Evolutionary conservation across 2,888 invertebrate species (phyloP), one percentile per base, ranked within the genome.

Genomic region (Griposia aprilina): DNA sequence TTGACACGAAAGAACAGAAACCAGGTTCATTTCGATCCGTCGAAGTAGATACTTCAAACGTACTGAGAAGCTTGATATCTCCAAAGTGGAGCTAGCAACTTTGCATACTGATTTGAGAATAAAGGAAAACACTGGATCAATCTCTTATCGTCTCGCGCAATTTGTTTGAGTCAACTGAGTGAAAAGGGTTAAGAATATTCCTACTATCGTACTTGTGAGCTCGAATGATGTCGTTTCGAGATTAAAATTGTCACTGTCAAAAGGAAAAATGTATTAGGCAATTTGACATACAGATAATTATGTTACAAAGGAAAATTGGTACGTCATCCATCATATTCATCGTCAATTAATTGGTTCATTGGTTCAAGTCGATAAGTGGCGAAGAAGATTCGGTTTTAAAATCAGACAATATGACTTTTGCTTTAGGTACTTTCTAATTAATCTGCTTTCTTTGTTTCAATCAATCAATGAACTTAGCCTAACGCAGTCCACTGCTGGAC

Each of bases 41-140:
- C 52, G 17, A 63, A 68, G 26, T 52, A 62, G 69, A 55, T 23
- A 66, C 72, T 69, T 74, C 77, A 66, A 85, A 78, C 50, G 63
- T 75, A 73, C 73, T 67, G 45, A 79, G 48, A 76, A 74, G 59
- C 75, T 77, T 13, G 75, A 66, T 85, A 78, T 76, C 76, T 78
- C 59, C 65, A 70, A 69, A 86, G 76, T 74, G 75, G 30, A 72
- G 72, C 66, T 76, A 26, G 55, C 81, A 81, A 80, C 83, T 87
- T 87, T 80, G 85, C 83, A 87, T 87, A 87, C 87, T 74, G 83
- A 83, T 87, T 87, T 69, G 63, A 74, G 76, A 78, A 85, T 85
- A 85, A 85, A 79, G 69, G 75, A 74, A 82, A 82, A 84, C 79
- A 82, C 59, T 67, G 84, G 74, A 86, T 81, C 80, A 76, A 77